Evolutionary conservation across 2,113 vertebrate species (phyloP).

Genomic region (Paratilapia polleni): DNA sequence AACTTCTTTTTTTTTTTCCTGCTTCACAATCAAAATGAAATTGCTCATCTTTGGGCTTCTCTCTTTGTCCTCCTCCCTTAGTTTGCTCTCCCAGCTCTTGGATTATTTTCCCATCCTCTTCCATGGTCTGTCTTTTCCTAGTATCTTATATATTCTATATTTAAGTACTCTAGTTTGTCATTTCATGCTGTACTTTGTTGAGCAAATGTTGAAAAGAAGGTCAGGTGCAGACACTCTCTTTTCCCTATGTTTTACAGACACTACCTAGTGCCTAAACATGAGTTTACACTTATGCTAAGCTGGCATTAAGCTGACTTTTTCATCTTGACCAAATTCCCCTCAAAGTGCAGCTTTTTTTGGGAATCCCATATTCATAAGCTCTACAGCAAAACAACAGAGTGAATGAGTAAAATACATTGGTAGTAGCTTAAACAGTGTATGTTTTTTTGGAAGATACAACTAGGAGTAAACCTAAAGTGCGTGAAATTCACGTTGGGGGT

Average conservation of each 20-base stretch:
- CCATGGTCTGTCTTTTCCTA: background rate
- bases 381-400: conserved; percentile 24
- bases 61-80: conserved; percentile 30
- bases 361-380: conserved; percentile 7
- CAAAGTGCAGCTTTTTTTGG: conserved; percentile 9
- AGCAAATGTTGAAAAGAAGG: conserved; percentile 18
- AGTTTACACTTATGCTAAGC: conserved; percentile 39
- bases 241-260: background rate
- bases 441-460: conserved; percentile 32
- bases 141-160: background rate
- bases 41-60: conserved; percentile 52
- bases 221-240: background rate
- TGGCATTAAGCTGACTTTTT: conserved; percentile 29
- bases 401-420: background rate
- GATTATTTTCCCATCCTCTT: conserved; percentile 3
- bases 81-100: conserved; percentile 9
- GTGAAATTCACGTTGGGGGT: conserved; percentile 30
- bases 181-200: conserved; percentile 5
- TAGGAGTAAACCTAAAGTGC: background rate
- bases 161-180: conserved; percentile 2
- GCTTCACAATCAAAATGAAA: conserved; percentile 56
- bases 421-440: background rate
- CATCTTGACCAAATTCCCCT: conserved; percentile 18
- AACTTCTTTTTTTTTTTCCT: conserved; percentile 18
- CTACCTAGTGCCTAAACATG: conserved; percentile 19